Evolutionary conservation across 2,113 vertebrate species (phyloP).

Genomic region (Phainopepla nitens): DNA sequence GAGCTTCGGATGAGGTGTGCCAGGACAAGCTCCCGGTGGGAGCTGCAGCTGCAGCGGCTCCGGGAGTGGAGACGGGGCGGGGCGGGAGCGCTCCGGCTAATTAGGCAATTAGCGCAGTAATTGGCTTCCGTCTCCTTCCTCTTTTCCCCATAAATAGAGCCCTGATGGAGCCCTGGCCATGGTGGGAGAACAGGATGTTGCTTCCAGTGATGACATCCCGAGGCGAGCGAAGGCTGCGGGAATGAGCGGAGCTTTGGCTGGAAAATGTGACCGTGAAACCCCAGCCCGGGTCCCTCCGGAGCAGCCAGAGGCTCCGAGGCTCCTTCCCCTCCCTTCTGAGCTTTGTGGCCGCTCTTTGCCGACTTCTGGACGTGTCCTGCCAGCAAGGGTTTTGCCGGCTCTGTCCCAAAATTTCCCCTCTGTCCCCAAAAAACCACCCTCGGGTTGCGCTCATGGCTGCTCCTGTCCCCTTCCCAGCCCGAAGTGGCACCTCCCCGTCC

Average conservation of each 20-base stretch:
- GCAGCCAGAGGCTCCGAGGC: not conserved
- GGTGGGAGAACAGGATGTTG: not conserved
- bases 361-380: not conserved
- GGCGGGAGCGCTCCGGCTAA: not conserved
- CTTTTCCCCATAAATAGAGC: not conserved
- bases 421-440: too few species aligned
- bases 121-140: not conserved
- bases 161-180: not conserved
- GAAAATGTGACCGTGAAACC: slow-evolving; percentile 31
- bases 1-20: not conserved
- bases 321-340: not conserved
- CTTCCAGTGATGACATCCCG: not conserved
- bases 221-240: not conserved
- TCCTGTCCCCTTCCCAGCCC: not conserved
- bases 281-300: not conserved
- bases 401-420: too few species aligned
- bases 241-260: not conserved
- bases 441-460: accelerated
- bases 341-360: not conserved
- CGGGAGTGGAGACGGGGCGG: not conserved
- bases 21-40: not conserved
- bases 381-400: not conserved
- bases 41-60: not conserved
- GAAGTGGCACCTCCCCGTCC: not conserved
- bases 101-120: not conserved